phyloP scores from a whole-genome alignment of 1,140 invertebrate species.

The Danaus melanippus region DNA sequence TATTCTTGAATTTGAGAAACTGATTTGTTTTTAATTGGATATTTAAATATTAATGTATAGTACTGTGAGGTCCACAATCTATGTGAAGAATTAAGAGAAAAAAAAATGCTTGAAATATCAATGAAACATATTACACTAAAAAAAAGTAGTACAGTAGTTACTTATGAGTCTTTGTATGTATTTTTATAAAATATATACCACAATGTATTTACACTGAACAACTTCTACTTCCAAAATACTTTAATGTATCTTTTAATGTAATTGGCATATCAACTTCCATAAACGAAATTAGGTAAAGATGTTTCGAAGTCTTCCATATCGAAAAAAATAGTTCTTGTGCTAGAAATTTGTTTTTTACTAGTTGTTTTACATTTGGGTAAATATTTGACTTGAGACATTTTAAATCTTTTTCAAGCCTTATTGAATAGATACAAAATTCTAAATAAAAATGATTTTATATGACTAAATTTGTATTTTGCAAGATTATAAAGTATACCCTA shows the following conservation, averaged over 20 bases:
- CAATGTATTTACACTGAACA: slow-evolving; percentile 62
- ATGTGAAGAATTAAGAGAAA: slow-evolving; percentile 24
- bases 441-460: too few species aligned
- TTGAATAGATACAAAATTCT: too few species aligned
- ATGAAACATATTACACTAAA: slow-evolving; percentile 65
- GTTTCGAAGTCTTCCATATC: slow-evolving; percentile 69
- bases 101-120: slow-evolving; percentile 62
- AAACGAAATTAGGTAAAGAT: slow-evolving; percentile 62
- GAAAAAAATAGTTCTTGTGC: slow-evolving; percentile 62
- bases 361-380: slow-evolving; percentile 53
- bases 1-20: slow-evolving; percentile 33
- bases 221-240: slow-evolving; percentile 61
- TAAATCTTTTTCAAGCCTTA: neutral
- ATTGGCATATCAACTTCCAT: slow-evolving; percentile 70
- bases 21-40: slow-evolving; percentile 30
- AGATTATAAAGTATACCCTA: too few species aligned
- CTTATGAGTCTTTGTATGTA: slow-evolving; percentile 60
- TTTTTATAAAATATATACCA: slow-evolving; percentile 70
- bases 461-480: too few species aligned
- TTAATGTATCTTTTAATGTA: slow-evolving; percentile 50
- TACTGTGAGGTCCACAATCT: slow-evolving; percentile 54
- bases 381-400: slow-evolving; percentile 38
- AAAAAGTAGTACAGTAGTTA: slow-evolving; percentile 43
- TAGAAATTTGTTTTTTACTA: slow-evolving; percentile 54
- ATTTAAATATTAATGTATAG: slow-evolving; percentile 36